Conservation (phyloP, 2,888 invertebrate genomes). For the Ophioninae sp. region DNA sequence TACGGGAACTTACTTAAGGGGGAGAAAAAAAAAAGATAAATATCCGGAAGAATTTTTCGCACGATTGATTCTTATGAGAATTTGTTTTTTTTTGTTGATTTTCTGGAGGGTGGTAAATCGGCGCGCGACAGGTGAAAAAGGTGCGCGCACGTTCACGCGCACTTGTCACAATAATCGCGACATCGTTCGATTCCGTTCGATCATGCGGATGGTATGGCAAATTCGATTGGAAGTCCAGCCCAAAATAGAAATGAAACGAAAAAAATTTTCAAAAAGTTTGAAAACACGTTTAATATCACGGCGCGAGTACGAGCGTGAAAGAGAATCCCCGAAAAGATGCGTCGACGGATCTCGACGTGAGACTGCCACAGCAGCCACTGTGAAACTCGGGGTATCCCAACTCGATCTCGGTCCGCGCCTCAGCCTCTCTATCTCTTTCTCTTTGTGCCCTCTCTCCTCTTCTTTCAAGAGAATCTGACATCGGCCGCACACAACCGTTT, state of each 20-base stretch:
- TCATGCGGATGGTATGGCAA: conserved; percentile 12
- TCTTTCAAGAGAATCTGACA: conserved; percentile 48
- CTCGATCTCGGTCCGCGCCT: conserved; percentile 68
- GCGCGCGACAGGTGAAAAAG: neutral
- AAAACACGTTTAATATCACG: neutral
- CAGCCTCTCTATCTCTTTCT: conserved; percentile 61
- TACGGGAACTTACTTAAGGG: neutral
- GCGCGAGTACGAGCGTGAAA: conserved; percentile 38
- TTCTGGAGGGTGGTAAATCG: too few relatives aligned
- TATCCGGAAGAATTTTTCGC: neutral
- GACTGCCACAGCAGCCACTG: conserved; percentile 74
- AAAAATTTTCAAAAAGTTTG: neutral
- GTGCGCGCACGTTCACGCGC: conserved; percentile 16
- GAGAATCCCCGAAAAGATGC: conserved; percentile 73
- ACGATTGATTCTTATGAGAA: neutral
- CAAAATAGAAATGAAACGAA: conserved; percentile 4
- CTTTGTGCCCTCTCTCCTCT: conserved; percentile 61
- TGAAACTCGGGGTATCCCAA: conserved; percentile 67
- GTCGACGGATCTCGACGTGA: conserved; percentile 75
- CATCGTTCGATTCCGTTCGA: conserved; percentile 23
- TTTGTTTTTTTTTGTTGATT: neutral
- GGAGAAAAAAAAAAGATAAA: neutral
- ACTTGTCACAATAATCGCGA: conserved; percentile 54
- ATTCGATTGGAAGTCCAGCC: too few relatives aligned
- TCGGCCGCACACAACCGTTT: conserved; percentile 43